These are phyloP conservation scores for Tholera decimalis DNA, from an alignment of 2,888 invertebrate genomes.

Conservation along the genomic window DNA sequence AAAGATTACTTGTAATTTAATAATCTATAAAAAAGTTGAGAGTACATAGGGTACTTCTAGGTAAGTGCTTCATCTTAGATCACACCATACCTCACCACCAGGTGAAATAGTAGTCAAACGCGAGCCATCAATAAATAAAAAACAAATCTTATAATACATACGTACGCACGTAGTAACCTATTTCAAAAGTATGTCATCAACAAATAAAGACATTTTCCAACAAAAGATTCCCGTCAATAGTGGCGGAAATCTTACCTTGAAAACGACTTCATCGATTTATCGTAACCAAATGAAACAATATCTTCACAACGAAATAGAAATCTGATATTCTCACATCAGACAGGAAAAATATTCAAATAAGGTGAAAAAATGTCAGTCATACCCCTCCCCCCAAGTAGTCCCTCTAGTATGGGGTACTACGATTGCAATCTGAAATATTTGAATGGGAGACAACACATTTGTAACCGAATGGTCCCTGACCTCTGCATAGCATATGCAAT, in stretches of 20 bases:
- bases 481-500: conserved; percentile 60
- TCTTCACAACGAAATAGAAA: conserved; percentile 16
- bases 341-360: conserved; percentile 49
- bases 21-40: too few relatives aligned
- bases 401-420: conserved; percentile 19
- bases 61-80: too few relatives aligned
- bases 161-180: neutral
- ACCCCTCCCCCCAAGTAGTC: too few relatives aligned
- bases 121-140: too few relatives aligned
- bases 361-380: conserved; percentile 36
- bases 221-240: conserved; percentile 10
- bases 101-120: too few relatives aligned
- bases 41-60: too few relatives aligned
- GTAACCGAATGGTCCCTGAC: conserved; percentile 29
- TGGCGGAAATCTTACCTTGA: neutral
- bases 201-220: conserved; percentile 12
- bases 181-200: conserved; percentile 8
- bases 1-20: too few relatives aligned
- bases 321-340: conserved; percentile 12
- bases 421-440: conserved; percentile 48
- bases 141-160: too few relatives aligned
- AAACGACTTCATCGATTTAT: conserved; percentile 25
- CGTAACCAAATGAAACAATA: conserved; percentile 11
- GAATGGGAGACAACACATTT: conserved; percentile 43
- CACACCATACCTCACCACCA: too few relatives aligned